These are phyloP conservation scores for Sebastes nivosus DNA, from an alignment of 2,797 vertebrate genomes.

Conservation along the genomic window DNA sequence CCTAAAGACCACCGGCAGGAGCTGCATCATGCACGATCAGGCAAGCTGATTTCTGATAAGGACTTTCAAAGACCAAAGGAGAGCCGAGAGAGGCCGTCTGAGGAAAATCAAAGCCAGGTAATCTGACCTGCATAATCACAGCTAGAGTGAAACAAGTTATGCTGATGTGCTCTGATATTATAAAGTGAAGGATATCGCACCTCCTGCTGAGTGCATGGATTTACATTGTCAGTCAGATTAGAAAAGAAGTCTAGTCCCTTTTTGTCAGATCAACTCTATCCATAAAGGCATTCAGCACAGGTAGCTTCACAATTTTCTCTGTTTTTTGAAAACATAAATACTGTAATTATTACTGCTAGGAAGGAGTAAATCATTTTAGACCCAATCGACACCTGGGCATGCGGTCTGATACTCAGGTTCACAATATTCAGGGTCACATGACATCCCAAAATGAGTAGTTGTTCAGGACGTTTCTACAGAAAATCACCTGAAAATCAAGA, in stretches of 20 bases:
- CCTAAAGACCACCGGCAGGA: constrained; percentile 12
- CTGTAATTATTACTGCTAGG: background rate
- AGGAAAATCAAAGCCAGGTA: constrained; percentile 55
- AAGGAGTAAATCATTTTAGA: background rate
- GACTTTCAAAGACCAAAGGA: constrained; percentile 20
- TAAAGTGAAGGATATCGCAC: constrained; percentile 18
- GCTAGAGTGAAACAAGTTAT: constrained; percentile 31
- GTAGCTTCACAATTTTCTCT: background rate
- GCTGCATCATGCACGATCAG: constrained; percentile 6
- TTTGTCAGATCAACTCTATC: background rate
- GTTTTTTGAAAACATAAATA: background rate
- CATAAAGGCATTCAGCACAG: background rate
- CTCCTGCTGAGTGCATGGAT: constrained; percentile 9
- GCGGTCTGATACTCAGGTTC: background rate
- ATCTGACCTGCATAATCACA: constrained; percentile 32
- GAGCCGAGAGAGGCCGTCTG: constrained; percentile 3
- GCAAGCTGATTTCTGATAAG: constrained; percentile 44
- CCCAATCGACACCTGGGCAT: background rate
- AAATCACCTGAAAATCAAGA: background rate
- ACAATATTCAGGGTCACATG: background rate
- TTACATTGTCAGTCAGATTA: constrained; percentile 21
- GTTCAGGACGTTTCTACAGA: background rate
- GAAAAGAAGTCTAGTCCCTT: background rate
- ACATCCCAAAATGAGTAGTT: background rate
- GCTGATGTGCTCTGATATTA: constrained; percentile 23